Conservation (phyloP, 1,140 invertebrate species). For the Hypsibius dujardini region DNA sequence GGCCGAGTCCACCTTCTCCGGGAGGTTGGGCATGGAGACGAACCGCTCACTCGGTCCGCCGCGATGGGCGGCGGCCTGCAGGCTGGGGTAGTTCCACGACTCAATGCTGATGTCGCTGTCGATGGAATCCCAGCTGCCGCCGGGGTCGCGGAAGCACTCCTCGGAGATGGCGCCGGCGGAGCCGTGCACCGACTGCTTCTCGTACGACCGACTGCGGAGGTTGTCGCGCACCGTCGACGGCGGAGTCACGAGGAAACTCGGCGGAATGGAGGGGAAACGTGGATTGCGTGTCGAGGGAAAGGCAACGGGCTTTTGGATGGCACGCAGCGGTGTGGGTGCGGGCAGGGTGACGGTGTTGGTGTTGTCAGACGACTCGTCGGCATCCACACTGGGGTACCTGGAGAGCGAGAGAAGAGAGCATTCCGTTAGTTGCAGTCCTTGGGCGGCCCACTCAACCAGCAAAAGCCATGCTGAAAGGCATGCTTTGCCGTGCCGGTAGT, state of each 20-base stretch:
- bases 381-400: slow-evolving; percentile 6
- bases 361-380: neutral
- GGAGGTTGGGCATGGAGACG: slow-evolving; percentile 9
- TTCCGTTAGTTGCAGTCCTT: too few relatives aligned
- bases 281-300: neutral
- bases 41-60: neutral
- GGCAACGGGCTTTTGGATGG: neutral
- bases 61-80: neutral
- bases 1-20: slow-evolving; percentile 11
- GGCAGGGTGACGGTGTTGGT: neutral
- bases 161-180: neutral
- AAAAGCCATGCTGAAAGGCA: too few relatives aligned
- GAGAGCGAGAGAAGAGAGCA: neutral
- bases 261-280: slow-evolving; percentile 15
- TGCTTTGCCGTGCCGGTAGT: neutral
- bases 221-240: neutral
- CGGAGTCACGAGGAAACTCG: slow-evolving; percentile 12
- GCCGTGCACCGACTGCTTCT: neutral
- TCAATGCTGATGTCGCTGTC: slow-evolving; percentile 14
- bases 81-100: slow-evolving; percentile 2
- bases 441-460: too few relatives aligned
- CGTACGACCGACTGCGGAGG: neutral
- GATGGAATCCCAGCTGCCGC: slow-evolving; percentile 15
- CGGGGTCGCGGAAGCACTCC: slow-evolving; percentile 2
- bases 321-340: neutral